phyloP scores from a whole-genome alignment of 2,113 vertebrate species.

The Pavo muticus region DNA sequence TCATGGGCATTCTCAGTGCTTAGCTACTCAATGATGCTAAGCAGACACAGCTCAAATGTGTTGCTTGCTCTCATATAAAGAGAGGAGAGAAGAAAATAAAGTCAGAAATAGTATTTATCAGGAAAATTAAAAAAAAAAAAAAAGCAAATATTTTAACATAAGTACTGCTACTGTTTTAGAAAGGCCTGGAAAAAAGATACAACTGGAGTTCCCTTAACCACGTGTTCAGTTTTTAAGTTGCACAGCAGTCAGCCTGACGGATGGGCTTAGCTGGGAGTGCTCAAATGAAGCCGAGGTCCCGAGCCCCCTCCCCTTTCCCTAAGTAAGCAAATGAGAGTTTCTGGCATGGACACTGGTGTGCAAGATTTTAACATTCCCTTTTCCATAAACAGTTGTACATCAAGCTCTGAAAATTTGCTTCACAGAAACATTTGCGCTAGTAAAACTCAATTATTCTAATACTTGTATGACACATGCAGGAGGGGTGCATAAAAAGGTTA shows the following conservation, averaged over 20 bases:
- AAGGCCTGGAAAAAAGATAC: not conserved
- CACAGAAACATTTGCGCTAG: slow-evolving; percentile 57
- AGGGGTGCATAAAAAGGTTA: slow-evolving; percentile 53
- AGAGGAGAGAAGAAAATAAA: not conserved
- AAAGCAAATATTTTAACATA: slow-evolving; percentile 39
- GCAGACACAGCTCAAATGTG: not conserved
- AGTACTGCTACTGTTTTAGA: slow-evolving; percentile 46
- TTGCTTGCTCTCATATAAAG: slow-evolving; percentile 1
- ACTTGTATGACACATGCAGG: slow-evolving; percentile 59
- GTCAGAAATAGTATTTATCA: slow-evolving; percentile 34
- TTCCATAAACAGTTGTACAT: slow-evolving; percentile 68
- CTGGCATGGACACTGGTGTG: slow-evolving; percentile 24
- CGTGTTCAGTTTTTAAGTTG: not conserved
- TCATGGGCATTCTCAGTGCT: not conserved
- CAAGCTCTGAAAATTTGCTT: slow-evolving; percentile 66
- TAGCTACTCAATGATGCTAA: slow-evolving; percentile 5
- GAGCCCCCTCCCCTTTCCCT: not conserved
- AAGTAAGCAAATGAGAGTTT: slow-evolving; percentile 21
- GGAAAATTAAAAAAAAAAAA: not conserved
- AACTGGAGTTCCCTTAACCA: slow-evolving; percentile 11
- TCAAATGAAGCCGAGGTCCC: not conserved
- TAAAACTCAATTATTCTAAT: slow-evolving; percentile 66
- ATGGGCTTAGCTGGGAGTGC: not conserved
- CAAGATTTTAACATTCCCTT: slow-evolving; percentile 54
- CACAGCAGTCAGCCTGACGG: not conserved